Base-by-base conservation (phyloP, 2,888 invertebrate genomes). In the Drosophila vallismaia region DNA sequence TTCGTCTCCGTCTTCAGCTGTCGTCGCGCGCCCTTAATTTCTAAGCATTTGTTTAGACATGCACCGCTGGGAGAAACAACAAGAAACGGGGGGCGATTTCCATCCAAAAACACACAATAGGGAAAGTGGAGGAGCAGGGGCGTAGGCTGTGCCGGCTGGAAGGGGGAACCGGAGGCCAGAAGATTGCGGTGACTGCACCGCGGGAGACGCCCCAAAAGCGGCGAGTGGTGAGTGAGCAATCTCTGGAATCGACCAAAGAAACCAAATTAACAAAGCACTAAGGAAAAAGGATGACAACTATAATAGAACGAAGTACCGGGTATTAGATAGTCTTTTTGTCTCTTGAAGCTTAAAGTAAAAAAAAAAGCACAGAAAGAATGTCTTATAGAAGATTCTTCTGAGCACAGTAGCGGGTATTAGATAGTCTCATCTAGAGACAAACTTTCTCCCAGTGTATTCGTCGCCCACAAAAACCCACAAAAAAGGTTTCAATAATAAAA, bases 41-140 rank as follows among this genome's bases (percentile, higher is more conserved):
- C 79, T 83, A 79, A 79, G 82, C 84, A 82, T 81, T 82, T 82
- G 84, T 81, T 82, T 84, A 76, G 84, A 81, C 83, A 83, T 77
- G 71, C 60, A 57, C 31, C 60, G 57, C 60, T 42, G 60, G 5
- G 49, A n/a, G 14, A 24, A 29, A 36, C 40, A 40, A 40, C 40
- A 40, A 40, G 14, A 14, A 6, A 12, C 12, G 2, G 40, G 24
- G 2, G 19, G 19, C 19, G 36, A 63, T 33, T 10, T 36, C 33
- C 10, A 33, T 31, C 31, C n/a, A 10, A 10, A 52, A 26, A 51
- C 28, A 52, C 71, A 77, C 45, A 57, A 49, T 71, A 69, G 38
- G 28, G 14, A 28, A 9, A 26, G 19, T 19, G 29, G 24, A 46
- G 44, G 19, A 12, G 48, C 26, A 31, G 33, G n/a, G 10, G 29